Evolutionary conservation across 2,888 invertebrate genomes (phyloP).

Genomic region (Parnassius apollo): DNA sequence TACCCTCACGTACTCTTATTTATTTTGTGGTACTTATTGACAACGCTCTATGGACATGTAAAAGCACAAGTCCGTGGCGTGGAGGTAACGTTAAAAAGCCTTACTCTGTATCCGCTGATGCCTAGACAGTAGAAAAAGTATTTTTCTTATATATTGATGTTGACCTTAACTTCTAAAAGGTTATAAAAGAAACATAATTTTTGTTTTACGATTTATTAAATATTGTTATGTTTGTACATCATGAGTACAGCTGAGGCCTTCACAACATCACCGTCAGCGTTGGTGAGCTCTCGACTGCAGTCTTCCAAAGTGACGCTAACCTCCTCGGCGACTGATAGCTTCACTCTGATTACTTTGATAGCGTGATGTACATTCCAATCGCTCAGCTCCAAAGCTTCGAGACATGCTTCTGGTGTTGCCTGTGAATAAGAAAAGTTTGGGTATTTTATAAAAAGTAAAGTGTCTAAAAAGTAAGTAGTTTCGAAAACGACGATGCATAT

Average conservation of each 20-base stretch:
- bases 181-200: not conserved
- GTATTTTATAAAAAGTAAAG: too few relatives aligned
- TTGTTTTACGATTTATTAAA: conserved; percentile 13
- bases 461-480: too few relatives aligned
- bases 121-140: too few relatives aligned
- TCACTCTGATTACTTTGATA: conserved; percentile 88
- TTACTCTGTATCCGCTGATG: too few relatives aligned
- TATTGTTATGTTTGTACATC: conserved; percentile 32
- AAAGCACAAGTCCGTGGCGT: too few relatives aligned
- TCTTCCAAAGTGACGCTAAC: conserved; percentile 44
- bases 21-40: too few relatives aligned
- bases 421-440: conserved; percentile 40
- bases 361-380: conserved; percentile 95
- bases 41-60: too few relatives aligned
- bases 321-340: conserved; percentile 40
- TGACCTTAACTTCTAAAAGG: not conserved
- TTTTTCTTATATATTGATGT: too few relatives aligned
- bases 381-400: conserved; percentile 89
- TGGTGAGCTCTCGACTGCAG: conserved; percentile 80
- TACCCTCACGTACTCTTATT: too few relatives aligned
- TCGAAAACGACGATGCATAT: too few relatives aligned
- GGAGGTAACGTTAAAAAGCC: too few relatives aligned
- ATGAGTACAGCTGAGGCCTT: conserved; percentile 83
- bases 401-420: conserved; percentile 88
- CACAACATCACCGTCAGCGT: conserved; percentile 84